Evolutionary conservation across 2,797 vertebrate species (phyloP), one percentile per base, ranked within the genome.

Genomic region (Hydrocynus forskahlii): DNA sequence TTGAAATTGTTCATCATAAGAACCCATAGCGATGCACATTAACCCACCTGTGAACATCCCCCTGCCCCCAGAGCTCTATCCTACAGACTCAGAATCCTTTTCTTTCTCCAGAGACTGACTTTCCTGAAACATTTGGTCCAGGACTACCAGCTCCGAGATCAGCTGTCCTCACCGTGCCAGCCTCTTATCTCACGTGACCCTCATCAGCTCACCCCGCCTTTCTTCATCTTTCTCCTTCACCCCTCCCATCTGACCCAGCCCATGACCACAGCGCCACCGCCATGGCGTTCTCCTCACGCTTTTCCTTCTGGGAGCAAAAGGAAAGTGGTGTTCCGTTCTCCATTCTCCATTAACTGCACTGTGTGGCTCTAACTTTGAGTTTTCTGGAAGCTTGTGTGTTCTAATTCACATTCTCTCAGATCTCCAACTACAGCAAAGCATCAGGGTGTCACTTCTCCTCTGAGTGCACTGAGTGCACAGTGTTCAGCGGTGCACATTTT

Each of bases 241-340:
- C 67, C 29, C 23, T 81, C 83, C 81, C 91, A 81, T 88, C 90
- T 88, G 83, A 86, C 88, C 60, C 88, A 80, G 90, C 88, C 92
- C 94, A 95, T 95, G 94, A 95, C 87, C 92, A 90, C 90, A 88
- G 89, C 85, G 80, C 86, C 85, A 88, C 89, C 86, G 81, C 88
- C 93, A 99, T 99, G 97, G 97, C 98, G 75, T 99, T 99, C 88
- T 99, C 98, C 80, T 98, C 97, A 83, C 95, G 96, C 88, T 99
- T 99, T 92, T 98, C 97, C 50, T 99, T 99, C 96, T 99, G 98
- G 98, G 97, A 99, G 91, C 93, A 98, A 95, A 99, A 99, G 97
- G 97, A 93, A 98, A 99, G 97, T 99, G 76, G 92, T 79, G 89
- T 86, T 92, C 86, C 84, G 76, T 82, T 90, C 74, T 90, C 87